phyloP scores from a whole-genome alignment of 2,888 invertebrate species.

The Marronus borbonicus region DNA sequence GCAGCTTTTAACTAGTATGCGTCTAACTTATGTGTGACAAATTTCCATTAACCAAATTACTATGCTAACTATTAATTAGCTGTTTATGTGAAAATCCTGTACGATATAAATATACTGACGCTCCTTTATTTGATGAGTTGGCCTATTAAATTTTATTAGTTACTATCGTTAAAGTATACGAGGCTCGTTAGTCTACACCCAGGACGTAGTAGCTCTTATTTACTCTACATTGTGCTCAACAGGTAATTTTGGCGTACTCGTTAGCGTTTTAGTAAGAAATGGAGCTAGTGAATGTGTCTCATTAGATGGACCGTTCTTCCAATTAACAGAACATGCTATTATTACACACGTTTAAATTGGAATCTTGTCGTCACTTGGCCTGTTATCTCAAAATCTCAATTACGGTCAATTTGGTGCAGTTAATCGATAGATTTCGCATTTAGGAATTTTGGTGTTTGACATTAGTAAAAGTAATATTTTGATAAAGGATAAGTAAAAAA shows the following conservation, averaged over 20 bases:
- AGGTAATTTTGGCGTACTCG: conserved; percentile 8
- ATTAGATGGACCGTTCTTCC: conserved; percentile 31
- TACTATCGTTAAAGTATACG: background rate
- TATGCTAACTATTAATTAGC: too few relatives aligned
- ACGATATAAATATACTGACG: too few relatives aligned
- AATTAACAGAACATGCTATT: conserved; percentile 21
- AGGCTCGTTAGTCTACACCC: background rate
- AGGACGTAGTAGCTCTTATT: background rate
- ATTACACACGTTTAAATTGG: conserved; percentile 19
- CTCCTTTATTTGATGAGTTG: conserved; percentile 9
- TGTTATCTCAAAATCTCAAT: too few relatives aligned
- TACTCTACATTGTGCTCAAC: background rate
- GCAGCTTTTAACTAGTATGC: too few relatives aligned
- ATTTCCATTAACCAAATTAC: too few relatives aligned
- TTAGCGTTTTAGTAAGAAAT: conserved; percentile 12
- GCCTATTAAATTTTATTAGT: conserved; percentile 28
- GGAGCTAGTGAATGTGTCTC: conserved; percentile 17
- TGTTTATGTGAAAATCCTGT: too few relatives aligned
- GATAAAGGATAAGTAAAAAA: too few relatives aligned
- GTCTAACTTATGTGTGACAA: too few relatives aligned
- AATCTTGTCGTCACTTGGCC: background rate
- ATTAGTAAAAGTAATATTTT: too few relatives aligned
- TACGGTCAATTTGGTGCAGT: background rate
- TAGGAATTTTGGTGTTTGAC: too few relatives aligned
- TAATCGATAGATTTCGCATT: too few relatives aligned